phyloP scores from a whole-genome alignment of 1,140 invertebrate genomes.

The Pseudomyrmex flavicornis region DNA sequence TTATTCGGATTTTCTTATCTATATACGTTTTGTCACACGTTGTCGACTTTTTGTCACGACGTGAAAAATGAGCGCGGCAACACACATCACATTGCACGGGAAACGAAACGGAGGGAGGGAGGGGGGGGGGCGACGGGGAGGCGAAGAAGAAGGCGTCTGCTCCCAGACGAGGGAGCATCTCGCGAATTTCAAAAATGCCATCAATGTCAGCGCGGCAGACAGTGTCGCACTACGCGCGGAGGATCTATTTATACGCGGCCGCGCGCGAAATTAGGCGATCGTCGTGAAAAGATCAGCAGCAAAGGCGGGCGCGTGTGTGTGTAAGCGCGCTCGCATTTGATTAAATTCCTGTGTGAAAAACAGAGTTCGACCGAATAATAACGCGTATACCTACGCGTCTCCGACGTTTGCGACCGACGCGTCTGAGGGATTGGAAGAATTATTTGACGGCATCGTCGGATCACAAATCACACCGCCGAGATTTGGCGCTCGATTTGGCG shows the following conservation, averaged over 20 bases:
- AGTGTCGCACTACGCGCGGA: conserved; percentile 25
- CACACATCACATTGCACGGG: neutral
- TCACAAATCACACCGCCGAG: conserved; percentile 34
- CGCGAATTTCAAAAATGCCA: conserved; percentile 72
- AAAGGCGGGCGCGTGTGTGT: neutral
- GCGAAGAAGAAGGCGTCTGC: neutral
- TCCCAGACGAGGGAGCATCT: conserved; percentile 67
- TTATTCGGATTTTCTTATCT: neutral
- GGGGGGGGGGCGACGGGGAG: too few relatives aligned
- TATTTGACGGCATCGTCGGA: conserved; percentile 24
- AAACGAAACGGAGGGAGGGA: neutral
- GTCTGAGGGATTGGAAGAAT: neutral
- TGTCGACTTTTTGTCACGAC: neutral
- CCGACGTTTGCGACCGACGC: neutral
- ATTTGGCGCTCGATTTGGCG: conserved; percentile 32
- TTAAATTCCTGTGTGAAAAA: neutral
- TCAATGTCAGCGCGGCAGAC: conserved; percentile 69
- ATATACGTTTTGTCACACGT: neutral
- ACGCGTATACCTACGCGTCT: neutral
- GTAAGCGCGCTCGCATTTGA: conserved; percentile 8
- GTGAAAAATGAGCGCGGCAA: neutral
- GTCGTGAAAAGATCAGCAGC: neutral
- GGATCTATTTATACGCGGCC: conserved; percentile 61
- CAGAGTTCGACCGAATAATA: neutral
- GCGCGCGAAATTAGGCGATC: conserved; percentile 50